Base-by-base conservation (phyloP, 2,113 vertebrate genomes). In the Bufo gargarizans region DNA sequence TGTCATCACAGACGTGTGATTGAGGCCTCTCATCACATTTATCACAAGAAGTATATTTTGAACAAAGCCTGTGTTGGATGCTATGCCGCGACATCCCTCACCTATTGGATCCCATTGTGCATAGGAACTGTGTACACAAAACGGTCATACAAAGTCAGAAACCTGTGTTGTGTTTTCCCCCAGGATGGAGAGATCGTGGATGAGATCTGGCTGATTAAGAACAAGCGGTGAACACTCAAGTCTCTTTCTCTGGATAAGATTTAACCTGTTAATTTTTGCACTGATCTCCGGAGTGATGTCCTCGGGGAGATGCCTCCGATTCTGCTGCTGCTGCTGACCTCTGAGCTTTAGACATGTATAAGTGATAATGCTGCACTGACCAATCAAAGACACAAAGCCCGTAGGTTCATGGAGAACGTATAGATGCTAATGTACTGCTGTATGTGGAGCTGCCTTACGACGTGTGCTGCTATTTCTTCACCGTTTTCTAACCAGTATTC, bases 101-200 rank as follows among this genome's bases (percentile, higher is more conserved):
- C 33, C 33, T 33, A 33, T 33, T 33, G 33, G 33, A 33, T 33
- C 33, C 33, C 33, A 33, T 33, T 33, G 33, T 33, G 12, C 58
- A 59, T 16, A 59, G 14, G 12, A 59, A 16, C 58, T 59, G 58
- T 16, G 14, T 59, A 59, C 58, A 59, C 33, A 72, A 33, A 45
- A 22, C 43, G 5, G 56, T 12, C 8, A 12, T 3, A 58, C 10
- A 43, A 0, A 47, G 11, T 45, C 4, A 63, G 3, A 67, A 53
- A 55, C 33, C 19, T 10, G 59, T 19, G 10, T 3, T 77, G 6
- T 79, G 12, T 88, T 49, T 63, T 63, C 5, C 56, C 20, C 10
- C 92, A 98, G 96, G 88, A 95, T 49, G 96, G 97, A 22, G 94
- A 96, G 91, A 95, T 97, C 43, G 96, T 97, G 84, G 97, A 97